These are phyloP conservation scores for Vollenhovia emeryi DNA, from an alignment of 1,140 invertebrate genomes.

Conservation along the genomic window DNA sequence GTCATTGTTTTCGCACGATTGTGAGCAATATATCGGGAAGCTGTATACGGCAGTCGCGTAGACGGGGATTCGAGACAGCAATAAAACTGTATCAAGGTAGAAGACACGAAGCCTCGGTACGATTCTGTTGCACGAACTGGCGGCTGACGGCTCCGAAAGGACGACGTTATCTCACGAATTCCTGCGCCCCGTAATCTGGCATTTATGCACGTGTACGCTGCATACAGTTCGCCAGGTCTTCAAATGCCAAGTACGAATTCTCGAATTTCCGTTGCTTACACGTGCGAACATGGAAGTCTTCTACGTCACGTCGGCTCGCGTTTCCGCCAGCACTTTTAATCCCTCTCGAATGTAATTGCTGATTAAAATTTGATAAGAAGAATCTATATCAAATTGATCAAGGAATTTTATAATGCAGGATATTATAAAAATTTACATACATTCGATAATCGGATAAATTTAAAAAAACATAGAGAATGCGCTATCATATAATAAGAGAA, in stretches of 20 bases:
- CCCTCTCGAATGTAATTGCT: constrained; percentile 35
- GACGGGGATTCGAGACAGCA: constrained; percentile 29
- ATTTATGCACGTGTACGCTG: constrained; percentile 46
- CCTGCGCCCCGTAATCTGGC: constrained; percentile 53
- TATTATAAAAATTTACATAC: background rate
- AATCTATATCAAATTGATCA: background rate
- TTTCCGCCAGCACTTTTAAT: constrained; percentile 20
- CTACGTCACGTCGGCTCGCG: background rate
- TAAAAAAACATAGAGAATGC: background rate
- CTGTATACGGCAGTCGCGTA: background rate
- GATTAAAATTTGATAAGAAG: background rate
- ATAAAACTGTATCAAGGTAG: constrained; percentile 48
- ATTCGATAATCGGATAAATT: background rate
- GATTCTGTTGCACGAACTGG: constrained; percentile 39
- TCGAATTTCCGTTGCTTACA: constrained; percentile 65
- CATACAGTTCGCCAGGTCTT: constrained; percentile 52
- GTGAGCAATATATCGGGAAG: constrained; percentile 19
- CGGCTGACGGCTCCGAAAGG: constrained; percentile 51
- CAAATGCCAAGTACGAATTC: constrained; percentile 52
- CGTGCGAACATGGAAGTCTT: constrained; percentile 41
- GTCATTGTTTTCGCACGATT: constrained; percentile 17
- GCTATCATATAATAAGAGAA: background rate
- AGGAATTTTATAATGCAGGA: background rate
- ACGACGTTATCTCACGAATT: constrained; percentile 74
- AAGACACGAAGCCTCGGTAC: constrained; percentile 19